Base-by-base conservation (phyloP, 2,888 invertebrate species). In the Lysandra bellargus region DNA sequence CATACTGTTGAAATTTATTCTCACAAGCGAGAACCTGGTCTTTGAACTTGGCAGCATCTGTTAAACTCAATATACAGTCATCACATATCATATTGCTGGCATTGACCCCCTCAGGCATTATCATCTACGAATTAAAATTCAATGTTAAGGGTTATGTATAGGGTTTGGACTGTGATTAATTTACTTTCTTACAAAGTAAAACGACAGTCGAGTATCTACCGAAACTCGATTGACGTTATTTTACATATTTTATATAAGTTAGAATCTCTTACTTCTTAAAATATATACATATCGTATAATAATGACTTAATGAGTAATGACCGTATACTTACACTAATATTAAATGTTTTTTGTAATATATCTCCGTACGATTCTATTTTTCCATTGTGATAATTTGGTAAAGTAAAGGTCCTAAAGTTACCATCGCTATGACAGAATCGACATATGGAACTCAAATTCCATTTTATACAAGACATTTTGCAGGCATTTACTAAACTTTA, bases 11-110 rank as follows among this genome's bases (percentile, higher is more conserved):
- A 79, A 85, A 85, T 72, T 82, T 84, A 5, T 77, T 64, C 73
- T 86, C 85, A 49, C 84, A 84, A 6, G 79, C 79, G 6, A 82
- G 14, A 4, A 86, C 83, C 79, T 84, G 82, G 5, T 81, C 80
- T 76, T 84, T 86, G 79, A 86, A 86, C 30, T 60, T 33, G 2
- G 78, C 61, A 0, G 85, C 84, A 5, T 83, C 81, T 23, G 82
- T 78, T 14, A 86, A 80, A 9, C 79, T 79, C 0, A 5, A 6
- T 9, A 85, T 82, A 79, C 86, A 86, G 0, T 33, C 17, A 6
- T 85, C 84, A 78, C 86, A 86, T 57, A 86, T 85, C 37, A 82
- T 80, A n/a, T 81, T 79, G 74, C 84, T 84, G 4, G 81, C 83
- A 40, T 84, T 82, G 0, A 80, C 60, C 30, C 69, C 33, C 4